Base-by-base conservation (phyloP, 2,113 vertebrate species). In the Anhinga rufa region DNA sequence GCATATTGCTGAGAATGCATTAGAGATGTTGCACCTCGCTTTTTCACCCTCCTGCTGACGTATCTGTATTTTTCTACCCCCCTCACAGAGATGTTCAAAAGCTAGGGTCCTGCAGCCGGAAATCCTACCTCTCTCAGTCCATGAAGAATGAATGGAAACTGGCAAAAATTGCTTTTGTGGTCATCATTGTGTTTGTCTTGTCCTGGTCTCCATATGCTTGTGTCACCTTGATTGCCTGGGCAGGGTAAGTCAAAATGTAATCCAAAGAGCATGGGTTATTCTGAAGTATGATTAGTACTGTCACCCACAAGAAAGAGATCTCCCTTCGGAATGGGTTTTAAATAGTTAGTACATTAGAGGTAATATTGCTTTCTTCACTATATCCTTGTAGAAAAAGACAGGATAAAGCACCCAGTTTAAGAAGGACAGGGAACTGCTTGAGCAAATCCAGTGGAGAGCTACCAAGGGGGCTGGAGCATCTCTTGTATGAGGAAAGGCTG, bases 181-280 rank as follows among this genome's bases (percentile, higher is more conserved):
- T 93, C 82, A 98, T 98, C 65, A 31, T 98, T 74, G 97, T 98
- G 38, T 98, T 92, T 90, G 97, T 98, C 22, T 48, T 98, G 86
- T 98, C 98, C 57, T 98, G 98, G 98, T 98, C 97, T 90, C 98
- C 98, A 0, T 98, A 98, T 52, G 97, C 98, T 60, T 98, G 98
- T 83, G 97, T 98, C 71, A 98, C 98, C 48, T 74, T 98, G 79
- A 98, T 98, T 94, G 97, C 97, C 66, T 98, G 98, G 97, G 96
- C 97, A 81, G 98, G 97, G 97, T 98, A 95, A 96, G 97, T 91
- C 32, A 42, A 91, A 85, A 31, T 6, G 0, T 19, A n/a, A 25
- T 44, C 34, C 15, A 32, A 68, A 60, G 14, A 82, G 15, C 6
- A 26, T 20, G 29, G 14, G 5, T 32, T 85, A 48, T 70, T 64